These are phyloP conservation scores for Gasterosteus aculeatus DNA, from an alignment of 2,113 vertebrate genomes.

Conservation along the genomic window DNA sequence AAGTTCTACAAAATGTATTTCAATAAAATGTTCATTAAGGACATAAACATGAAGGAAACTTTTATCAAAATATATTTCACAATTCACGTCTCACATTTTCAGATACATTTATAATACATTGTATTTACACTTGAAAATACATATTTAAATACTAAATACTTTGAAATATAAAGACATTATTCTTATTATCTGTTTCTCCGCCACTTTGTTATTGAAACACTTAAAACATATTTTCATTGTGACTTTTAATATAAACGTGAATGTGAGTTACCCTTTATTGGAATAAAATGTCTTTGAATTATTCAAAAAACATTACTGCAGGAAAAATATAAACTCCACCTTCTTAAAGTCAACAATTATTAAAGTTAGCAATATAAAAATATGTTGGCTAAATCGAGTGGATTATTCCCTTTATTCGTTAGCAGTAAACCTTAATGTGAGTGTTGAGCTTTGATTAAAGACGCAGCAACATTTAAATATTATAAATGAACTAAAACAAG, in stretches of 20 bases:
- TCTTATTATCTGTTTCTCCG: not conserved
- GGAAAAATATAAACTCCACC: conserved; percentile 5
- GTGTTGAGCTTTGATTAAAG: not conserved
- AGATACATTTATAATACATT: conserved; percentile 22
- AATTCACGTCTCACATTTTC: conserved; percentile 38
- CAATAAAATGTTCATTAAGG: not conserved
- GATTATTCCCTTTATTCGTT: conserved; percentile 37
- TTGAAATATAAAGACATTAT: not conserved
- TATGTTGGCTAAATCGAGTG: not conserved
- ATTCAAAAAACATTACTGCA: not conserved
- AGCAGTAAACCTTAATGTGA: conserved; percentile 12
- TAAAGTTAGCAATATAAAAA: conserved; percentile 5
- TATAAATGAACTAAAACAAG: no score
- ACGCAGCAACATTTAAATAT: no score
- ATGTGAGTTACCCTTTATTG: not conserved
- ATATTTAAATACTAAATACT: conserved; percentile 20
- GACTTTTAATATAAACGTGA: conserved; percentile 6
- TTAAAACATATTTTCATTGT: conserved; percentile 17
- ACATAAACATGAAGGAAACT: not conserved
- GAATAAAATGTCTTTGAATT: not conserved
- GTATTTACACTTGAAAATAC: conserved; percentile 50
- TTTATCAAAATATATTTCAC: conserved; percentile 31
- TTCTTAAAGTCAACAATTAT: conserved; percentile 6
- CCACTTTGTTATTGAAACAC: not conserved
- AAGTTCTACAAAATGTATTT: not conserved